These are phyloP conservation scores for Platyrinchus mystaceus DNA, from an alignment of 2,797 vertebrate species.

Conservation along the genomic window DNA sequence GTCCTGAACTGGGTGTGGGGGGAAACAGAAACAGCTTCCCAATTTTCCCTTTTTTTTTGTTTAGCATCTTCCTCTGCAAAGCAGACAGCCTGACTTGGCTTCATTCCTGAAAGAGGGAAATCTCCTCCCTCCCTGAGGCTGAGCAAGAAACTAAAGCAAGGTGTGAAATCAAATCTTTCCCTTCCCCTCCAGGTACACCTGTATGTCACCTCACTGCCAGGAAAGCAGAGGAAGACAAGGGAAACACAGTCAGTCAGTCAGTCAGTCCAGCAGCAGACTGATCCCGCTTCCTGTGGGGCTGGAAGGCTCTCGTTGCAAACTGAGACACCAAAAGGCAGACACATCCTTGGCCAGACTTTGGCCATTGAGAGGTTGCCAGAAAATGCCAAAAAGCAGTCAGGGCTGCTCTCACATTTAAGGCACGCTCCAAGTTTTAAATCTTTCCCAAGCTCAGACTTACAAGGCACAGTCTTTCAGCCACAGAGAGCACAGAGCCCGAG, in stretches of 20 bases:
- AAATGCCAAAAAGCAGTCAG: not conserved
- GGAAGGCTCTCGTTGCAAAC: not conserved
- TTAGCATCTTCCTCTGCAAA: not conserved
- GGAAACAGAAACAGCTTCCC: not conserved
- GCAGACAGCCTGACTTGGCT: not conserved
- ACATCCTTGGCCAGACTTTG: slow-evolving; percentile 11
- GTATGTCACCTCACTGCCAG: not conserved
- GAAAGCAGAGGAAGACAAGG: not conserved
- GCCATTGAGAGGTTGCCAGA: not conserved
- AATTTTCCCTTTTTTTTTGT: not conserved
- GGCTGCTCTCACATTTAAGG: not conserved
- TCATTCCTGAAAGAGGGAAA: not conserved
- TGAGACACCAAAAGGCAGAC: slow-evolving; percentile 13
- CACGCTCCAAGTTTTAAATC: not conserved
- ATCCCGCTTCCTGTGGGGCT: not conserved
- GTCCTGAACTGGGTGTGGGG: not conserved
- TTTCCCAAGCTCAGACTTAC: not conserved
- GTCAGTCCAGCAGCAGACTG: not conserved
- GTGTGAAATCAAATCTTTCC: not conserved
- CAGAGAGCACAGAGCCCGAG: not conserved
- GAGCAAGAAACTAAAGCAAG: not conserved
- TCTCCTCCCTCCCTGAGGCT: not conserved
- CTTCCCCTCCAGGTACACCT: not conserved
- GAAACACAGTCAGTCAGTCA: not conserved
- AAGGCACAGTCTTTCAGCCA: not conserved